Evolutionary conservation across 2,888 invertebrate species (phyloP).

Genomic region (Gandaritis pyraliata): DNA sequence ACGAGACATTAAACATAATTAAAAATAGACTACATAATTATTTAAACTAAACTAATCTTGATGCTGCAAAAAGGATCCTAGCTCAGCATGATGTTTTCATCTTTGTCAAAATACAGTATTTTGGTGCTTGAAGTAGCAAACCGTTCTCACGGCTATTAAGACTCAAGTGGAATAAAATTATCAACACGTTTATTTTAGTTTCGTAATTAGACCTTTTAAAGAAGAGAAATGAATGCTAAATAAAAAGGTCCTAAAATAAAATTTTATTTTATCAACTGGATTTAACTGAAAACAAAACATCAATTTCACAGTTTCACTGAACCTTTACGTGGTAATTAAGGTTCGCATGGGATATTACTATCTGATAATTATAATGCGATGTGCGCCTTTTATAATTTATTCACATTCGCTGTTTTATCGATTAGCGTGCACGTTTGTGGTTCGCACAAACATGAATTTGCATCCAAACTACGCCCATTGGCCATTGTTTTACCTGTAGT

Average conservation of each 20-base stretch:
- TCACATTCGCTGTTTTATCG: conserved; percentile 70
- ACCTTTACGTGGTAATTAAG: conserved; percentile 48
- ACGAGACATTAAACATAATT: no score
- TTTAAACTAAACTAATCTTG: no score
- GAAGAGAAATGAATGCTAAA: conserved; percentile 45
- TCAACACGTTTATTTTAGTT: conserved; percentile 50
- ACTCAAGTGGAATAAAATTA: conserved; percentile 49
- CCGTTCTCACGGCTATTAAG: conserved; percentile 40
- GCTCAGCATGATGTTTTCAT: no score
- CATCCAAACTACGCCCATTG: conserved; percentile 50
- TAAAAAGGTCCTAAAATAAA: conserved; percentile 44
- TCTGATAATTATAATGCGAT: conserved; percentile 61
- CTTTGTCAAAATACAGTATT: conserved; percentile 23
- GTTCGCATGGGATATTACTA: conserved; percentile 51
- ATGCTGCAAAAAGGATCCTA: no score
- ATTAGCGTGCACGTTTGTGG: conserved; percentile 60
- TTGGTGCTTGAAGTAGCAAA: conserved; percentile 22
- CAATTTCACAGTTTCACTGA: conserved; percentile 33
- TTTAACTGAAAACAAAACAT: neutral
- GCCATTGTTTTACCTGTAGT: conserved; percentile 46
- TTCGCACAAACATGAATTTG: conserved; percentile 59
- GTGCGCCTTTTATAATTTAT: conserved; percentile 64
- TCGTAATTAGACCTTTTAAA: conserved; percentile 49
- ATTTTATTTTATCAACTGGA: no score
- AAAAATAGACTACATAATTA: no score